Evolutionary conservation across 2,888 invertebrate genomes (phyloP), one percentile per base, ranked within the genome.

Genomic region (Allacma fusca): DNA sequence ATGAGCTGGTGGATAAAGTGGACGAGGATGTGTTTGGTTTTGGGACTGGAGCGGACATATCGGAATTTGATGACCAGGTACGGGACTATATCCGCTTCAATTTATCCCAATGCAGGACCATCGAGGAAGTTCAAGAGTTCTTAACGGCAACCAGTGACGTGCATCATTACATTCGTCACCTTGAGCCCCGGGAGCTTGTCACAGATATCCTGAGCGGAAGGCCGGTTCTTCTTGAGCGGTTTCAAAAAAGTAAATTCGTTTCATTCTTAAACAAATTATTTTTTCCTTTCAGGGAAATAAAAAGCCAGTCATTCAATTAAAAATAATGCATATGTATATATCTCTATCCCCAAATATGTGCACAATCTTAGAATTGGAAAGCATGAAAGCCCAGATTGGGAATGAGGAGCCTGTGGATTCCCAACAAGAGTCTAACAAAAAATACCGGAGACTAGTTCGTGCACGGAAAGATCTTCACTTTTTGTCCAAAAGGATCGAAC

Each of bases 11-110:
- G 29, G 73, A 62, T 19, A 29, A 62, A 73, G 43, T 28, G 1
- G 73, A 73, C 23, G 73, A 73, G 34, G 73, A 73, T 19, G 57
- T 73, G 21, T 73, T 73, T 73, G 40, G 40, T 1, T 23, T 28
- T 26, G 73, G 43, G 1, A 26, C 28, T 21, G 16, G 57, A 4
- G 23, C 29, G 0, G 62, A 62, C n/a, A 21, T 21, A 7, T 50
- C 50, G 16, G 2, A 19, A 1, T 73, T 62, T 62, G 73, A 73
- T 40, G 62, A 34, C 16, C 57, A 73, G 26, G 73, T 73, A 1
- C 57, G 62, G 34, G 43, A 74, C n/a, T 64, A 34, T 19, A 29
- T 74, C 16, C 40, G 23, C 23, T 43, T 23, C 5, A 34, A 64
- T 43, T n/a, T 64, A 5, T 29, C 21, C 12, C 13, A 29, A 43